Percentiles rank a stretch among this genome's conserved stretches.
These are phyloP conservation scores for Philaethria dido DNA, from an alignment of 2,888 invertebrate species.

Conservation along the genomic window DNA sequence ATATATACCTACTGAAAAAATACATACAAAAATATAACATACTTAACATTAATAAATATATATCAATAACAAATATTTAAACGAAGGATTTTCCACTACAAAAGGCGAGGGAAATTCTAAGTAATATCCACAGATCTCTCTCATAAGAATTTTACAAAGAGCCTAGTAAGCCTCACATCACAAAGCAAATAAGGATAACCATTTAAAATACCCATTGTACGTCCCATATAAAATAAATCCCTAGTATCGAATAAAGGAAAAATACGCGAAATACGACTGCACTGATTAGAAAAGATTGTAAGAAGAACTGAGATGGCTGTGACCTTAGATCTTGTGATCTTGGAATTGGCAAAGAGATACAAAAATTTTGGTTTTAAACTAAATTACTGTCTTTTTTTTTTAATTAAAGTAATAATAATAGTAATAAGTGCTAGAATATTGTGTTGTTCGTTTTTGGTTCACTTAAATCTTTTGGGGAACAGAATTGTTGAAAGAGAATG, in stretches of 20 bases:
- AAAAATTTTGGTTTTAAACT: too few species aligned
- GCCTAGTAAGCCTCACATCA: slow-evolving; percentile 16
- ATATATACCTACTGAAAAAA: background rate
- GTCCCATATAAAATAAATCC: slow-evolving; percentile 29
- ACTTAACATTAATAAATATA: too few species aligned
- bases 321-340: background rate
- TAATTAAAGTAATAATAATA: too few species aligned
- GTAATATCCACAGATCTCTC: background rate
- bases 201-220: slow-evolving; percentile 31
- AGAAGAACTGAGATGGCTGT: slow-evolving; percentile 24
- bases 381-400: too few species aligned
- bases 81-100: background rate
- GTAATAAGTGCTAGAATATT: too few species aligned
- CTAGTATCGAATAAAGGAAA: slow-evolving; percentile 30
- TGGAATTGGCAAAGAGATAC: background rate
- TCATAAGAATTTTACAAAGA: slow-evolving; percentile 14
- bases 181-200: slow-evolving; percentile 23
- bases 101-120: background rate
- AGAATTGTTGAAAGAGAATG: too few species aligned
- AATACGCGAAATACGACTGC: slow-evolving; percentile 27
- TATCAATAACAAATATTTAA: background rate
- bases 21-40: background rate
- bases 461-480: too few species aligned
- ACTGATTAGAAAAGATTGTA: slow-evolving; percentile 35
- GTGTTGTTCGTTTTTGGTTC: too few species aligned